Evolutionary conservation across 2,797 vertebrate species (phyloP).

Genomic region (Betta splendens): DNA sequence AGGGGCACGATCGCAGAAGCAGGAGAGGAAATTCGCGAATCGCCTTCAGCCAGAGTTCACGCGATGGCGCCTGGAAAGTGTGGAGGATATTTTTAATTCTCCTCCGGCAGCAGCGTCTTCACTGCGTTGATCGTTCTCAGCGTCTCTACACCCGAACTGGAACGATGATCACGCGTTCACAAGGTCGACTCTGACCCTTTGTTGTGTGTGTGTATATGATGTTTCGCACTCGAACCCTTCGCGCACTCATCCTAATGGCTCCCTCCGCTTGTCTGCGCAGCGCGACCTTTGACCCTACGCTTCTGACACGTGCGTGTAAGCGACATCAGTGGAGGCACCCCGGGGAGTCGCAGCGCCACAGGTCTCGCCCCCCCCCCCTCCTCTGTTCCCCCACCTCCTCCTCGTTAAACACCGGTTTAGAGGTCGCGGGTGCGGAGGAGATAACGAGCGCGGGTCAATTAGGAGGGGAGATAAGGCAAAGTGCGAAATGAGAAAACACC

Average conservation of each 20-base stretch:
- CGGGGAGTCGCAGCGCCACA: constrained; percentile 29
- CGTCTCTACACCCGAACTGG: too few species aligned
- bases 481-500: constrained; percentile 53
- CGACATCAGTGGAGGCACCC: constrained; percentile 15
- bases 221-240: too few species aligned
- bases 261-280: constrained; percentile 17
- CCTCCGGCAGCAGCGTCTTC: neutral
- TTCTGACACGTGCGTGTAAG: constrained; percentile 16
- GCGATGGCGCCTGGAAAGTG: neutral
- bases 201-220: too few species aligned
- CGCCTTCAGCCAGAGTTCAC: neutral
- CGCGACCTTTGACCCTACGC: constrained; percentile 25
- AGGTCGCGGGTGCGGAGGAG: constrained; percentile 54
- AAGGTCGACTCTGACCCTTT: too few species aligned
- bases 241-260: too few species aligned
- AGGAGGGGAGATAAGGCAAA: constrained; percentile 61
- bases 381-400: constrained; percentile 52
- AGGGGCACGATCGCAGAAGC: constrained; percentile 2
- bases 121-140: too few species aligned
- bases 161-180: too few species aligned
- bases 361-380: constrained; percentile 46
- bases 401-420: constrained; percentile 56
- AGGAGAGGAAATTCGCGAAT: constrained; percentile 9
- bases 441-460: constrained; percentile 71
- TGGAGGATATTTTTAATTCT: neutral